Conservation (phyloP, 2,113 vertebrate species). For the Paramormyrops kingsleyae region DNA sequence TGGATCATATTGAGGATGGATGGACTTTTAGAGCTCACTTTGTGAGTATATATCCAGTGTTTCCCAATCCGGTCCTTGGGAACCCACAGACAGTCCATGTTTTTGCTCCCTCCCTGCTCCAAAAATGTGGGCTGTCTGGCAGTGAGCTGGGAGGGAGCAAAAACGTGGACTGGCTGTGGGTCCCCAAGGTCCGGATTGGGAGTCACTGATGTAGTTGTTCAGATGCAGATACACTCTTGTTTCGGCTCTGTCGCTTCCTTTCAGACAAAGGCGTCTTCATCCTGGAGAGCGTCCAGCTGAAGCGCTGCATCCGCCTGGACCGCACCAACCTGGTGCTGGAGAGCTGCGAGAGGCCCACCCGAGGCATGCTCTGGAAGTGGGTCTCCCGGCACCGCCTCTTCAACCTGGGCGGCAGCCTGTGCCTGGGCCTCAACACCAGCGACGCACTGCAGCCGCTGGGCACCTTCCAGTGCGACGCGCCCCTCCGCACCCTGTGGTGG, state of each 20-base stretch:
- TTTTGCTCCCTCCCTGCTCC: background rate
- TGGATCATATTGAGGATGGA: background rate
- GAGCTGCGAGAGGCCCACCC: conserved; percentile 63
- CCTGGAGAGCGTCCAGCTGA: conserved; percentile 67
- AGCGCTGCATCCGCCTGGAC: conserved; percentile 66
- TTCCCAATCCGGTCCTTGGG: background rate
- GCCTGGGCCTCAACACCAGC: conserved; percentile 75
- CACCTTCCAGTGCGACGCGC: conserved; percentile 71
- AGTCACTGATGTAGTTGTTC: background rate
- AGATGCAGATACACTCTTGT: background rate
- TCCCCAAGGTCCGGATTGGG: background rate
- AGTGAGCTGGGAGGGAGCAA: background rate
- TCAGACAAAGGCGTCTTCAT: conserved; percentile 78
- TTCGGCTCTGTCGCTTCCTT: conserved; percentile 9
- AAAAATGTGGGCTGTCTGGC: background rate
- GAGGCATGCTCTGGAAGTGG: conserved; percentile 89
- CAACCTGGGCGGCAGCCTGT: conserved; percentile 70
- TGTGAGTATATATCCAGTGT: background rate
- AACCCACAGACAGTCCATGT: background rate
- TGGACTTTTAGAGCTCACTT: background rate
- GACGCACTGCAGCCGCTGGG: conserved; percentile 56
- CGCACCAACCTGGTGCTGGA: conserved; percentile 61
- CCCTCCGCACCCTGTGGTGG: conserved; percentile 66
- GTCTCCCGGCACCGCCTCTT: conserved; percentile 77
- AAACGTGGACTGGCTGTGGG: background rate